Evolutionary conservation across 2,888 invertebrate genomes (phyloP).

Genomic region (Epirrhoe tristata): DNA sequence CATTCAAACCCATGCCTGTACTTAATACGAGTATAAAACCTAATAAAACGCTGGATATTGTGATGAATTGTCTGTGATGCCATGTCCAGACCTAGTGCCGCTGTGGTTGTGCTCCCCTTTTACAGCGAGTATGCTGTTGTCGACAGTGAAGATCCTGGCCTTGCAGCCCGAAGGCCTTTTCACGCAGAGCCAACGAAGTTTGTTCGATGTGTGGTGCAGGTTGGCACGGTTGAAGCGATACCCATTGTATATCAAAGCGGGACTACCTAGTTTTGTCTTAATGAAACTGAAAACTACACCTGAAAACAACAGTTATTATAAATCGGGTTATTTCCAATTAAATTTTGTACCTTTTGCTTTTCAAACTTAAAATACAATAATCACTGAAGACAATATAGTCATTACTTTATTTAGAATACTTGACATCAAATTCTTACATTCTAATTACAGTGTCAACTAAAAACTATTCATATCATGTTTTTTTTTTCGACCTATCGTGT

Average conservation of each 20-base stretch:
- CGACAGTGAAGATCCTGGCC: slow-evolving; percentile 48
- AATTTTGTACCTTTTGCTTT: neutral
- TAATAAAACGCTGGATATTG: neutral
- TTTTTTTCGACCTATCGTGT: too few species aligned
- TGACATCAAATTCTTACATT: neutral
- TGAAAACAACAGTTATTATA: slow-evolving; percentile 5
- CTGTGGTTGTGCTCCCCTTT: slow-evolving; percentile 14
- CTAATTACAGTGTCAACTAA: too few species aligned
- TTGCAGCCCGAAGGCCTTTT: slow-evolving; percentile 44
- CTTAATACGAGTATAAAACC: neutral
- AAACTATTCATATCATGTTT: too few species aligned
- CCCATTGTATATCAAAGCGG: slow-evolving; percentile 36
- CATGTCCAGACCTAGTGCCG: neutral
- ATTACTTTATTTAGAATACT: neutral
- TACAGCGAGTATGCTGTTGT: slow-evolving; percentile 43
- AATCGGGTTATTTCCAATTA: too few species aligned
- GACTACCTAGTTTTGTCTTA: slow-evolving; percentile 39
- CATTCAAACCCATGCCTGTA: too few species aligned
- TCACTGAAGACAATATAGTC: neutral
- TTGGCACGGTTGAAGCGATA: slow-evolving; percentile 41
- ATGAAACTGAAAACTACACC: slow-evolving; percentile 37
- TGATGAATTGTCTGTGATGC: too few species aligned
- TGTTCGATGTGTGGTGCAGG: slow-evolving; percentile 35
- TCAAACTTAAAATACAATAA: neutral
- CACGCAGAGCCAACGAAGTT: slow-evolving; percentile 45